Conservation (phyloP, 2,113 vertebrate genomes). For the Sinosuthora webbiana region DNA sequence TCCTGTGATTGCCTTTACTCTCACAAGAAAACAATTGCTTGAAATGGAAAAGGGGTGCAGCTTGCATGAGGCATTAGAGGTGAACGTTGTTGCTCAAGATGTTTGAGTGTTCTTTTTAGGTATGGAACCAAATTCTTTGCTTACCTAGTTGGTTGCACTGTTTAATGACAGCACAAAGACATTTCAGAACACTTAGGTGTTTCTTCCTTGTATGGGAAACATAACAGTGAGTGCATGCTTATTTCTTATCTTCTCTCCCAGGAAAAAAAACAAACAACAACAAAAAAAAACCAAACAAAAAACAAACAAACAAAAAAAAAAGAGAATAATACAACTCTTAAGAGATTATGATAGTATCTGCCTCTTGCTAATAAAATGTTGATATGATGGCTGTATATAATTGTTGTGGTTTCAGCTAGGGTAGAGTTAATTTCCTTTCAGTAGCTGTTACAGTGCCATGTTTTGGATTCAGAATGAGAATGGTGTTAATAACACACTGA, state of each 20-base stretch:
- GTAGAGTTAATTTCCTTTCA: background rate
- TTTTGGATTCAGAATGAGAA: background rate
- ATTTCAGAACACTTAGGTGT: background rate
- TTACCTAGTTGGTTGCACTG: background rate
- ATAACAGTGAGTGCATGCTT: rapidly evolving
- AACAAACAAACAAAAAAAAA: background rate
- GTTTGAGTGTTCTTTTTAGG: background rate
- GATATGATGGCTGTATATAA: background rate
- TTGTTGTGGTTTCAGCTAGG: background rate
- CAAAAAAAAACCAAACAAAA: background rate
- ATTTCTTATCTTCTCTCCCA: background rate
- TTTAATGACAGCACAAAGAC: background rate
- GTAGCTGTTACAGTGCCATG: background rate
- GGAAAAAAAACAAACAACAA: background rate
- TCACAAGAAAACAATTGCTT: background rate
- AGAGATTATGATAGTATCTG: background rate
- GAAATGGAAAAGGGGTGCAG: background rate
- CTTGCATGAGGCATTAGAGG: background rate
- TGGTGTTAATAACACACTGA: background rate
- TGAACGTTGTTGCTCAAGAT: background rate
- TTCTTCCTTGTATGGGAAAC: background rate
- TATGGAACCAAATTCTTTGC: background rate
- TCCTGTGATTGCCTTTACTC: background rate
- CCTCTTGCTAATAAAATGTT: background rate
- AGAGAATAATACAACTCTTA: background rate